phyloP scores from a whole-genome alignment of 2,797 vertebrate genomes.

The Parotocinclus haroldoi region DNA sequence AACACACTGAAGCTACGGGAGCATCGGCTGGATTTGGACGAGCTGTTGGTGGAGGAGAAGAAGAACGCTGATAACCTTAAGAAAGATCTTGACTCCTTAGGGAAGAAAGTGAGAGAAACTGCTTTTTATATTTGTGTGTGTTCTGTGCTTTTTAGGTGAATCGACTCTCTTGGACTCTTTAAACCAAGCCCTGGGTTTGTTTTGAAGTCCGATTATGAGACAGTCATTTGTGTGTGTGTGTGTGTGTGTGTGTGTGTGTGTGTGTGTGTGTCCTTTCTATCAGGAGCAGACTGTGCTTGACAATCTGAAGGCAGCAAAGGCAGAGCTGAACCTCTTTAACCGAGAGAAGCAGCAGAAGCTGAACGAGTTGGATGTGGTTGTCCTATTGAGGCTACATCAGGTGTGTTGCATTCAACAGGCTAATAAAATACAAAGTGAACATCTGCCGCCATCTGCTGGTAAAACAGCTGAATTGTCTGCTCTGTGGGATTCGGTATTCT shows the following conservation, averaged over 20 bases:
- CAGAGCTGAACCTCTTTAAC: slow-evolving; percentile 80
- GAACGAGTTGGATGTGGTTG: slow-evolving; percentile 81
- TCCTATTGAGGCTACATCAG: slow-evolving; percentile 87
- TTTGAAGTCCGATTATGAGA: too few relatives aligned
- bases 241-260: slow-evolving; percentile 15
- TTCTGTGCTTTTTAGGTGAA: neutral
- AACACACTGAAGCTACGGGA: slow-evolving; percentile 77
- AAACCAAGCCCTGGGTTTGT: too few relatives aligned
- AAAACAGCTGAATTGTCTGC: too few relatives aligned
- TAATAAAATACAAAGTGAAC: too few relatives aligned
- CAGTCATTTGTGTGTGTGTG: too few relatives aligned
- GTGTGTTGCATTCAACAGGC: slow-evolving; percentile 59
- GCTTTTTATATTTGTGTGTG: neutral
- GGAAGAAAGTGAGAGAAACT: slow-evolving; percentile 73
- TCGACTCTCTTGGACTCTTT: too few relatives aligned
- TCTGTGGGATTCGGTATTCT: too few relatives aligned
- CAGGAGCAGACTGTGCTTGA: slow-evolving; percentile 74
- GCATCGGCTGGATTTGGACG: slow-evolving; percentile 77
- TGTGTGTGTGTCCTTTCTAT: slow-evolving; percentile 29
- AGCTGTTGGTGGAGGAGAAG: slow-evolving; percentile 76
- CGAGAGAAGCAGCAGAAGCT: slow-evolving; percentile 86
- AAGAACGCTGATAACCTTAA: slow-evolving; percentile 71
- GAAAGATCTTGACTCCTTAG: slow-evolving; percentile 73
- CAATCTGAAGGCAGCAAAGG: slow-evolving; percentile 65
- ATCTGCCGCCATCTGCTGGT: too few relatives aligned